phyloP scores from a whole-genome alignment of 2,888 invertebrate genomes.

The Acleris laterana region DNA sequence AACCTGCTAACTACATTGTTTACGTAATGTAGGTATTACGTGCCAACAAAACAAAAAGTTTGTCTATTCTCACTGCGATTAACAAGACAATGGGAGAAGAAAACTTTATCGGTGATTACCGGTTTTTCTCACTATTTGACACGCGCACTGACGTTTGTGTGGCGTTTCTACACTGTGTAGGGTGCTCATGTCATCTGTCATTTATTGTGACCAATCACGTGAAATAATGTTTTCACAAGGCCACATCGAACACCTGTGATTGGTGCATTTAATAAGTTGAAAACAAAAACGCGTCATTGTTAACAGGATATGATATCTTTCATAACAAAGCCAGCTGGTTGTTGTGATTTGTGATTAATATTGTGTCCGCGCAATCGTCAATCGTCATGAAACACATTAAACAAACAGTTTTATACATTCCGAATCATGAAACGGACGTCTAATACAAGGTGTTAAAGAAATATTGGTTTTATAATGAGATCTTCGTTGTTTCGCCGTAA shows the following conservation, averaged over 20 bases:
- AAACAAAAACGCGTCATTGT: neutral
- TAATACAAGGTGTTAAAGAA: constrained; percentile 25
- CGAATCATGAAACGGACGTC: constrained; percentile 22
- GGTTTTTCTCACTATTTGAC: no score
- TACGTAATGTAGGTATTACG: no score
- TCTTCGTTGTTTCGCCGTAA: constrained; percentile 59
- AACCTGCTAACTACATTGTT: no score
- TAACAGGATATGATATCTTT: neutral
- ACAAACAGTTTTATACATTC: constrained; percentile 15
- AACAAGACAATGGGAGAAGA: no score
- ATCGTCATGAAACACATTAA: neutral
- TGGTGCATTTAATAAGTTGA: constrained; percentile 2
- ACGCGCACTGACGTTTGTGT: no score
- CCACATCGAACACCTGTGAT: neutral
- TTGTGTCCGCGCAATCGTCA: neutral
- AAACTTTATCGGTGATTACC: no score
- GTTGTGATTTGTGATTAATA: constrained; percentile 8
- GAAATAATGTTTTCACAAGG: no score
- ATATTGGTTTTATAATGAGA: constrained; percentile 60
- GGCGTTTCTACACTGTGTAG: no score
- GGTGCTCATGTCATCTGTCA: no score
- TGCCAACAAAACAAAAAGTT: no score
- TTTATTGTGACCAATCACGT: no score
- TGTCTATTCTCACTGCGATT: no score
- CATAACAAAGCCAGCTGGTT: constrained; percentile 2